Conservation (phyloP, 2,113 vertebrate species). For the Apaloderma vittatum region DNA sequence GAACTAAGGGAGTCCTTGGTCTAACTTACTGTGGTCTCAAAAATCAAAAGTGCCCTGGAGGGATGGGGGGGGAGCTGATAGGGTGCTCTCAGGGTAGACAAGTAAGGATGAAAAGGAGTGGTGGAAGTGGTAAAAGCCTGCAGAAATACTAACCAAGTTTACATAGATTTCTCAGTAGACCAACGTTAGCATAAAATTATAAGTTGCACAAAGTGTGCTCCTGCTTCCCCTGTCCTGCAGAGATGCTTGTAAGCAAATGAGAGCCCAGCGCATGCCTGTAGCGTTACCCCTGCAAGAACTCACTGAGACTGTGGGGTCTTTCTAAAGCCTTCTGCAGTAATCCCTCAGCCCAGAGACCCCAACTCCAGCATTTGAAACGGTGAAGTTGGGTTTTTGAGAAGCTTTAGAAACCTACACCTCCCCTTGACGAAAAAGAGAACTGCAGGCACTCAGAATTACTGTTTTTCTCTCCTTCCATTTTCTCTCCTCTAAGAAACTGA, state of each 20-base stretch:
- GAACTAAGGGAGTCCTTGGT: neutral
- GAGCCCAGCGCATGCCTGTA: neutral
- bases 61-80: neutral
- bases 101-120: neutral
- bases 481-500: conserved; percentile 7
- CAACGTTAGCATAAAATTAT: neutral
- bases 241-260: neutral
- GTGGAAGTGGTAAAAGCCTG: neutral
- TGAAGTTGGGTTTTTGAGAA: neutral
- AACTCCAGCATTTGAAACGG: neutral
- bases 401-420: conserved; percentile 33
- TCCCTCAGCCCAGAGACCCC: neutral
- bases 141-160: neutral
- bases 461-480: conserved; percentile 33
- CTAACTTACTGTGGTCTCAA: neutral
- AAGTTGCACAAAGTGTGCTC: neutral
- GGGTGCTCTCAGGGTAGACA: neutral
- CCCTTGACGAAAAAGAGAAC: neutral
- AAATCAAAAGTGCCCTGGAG: neutral
- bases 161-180: neutral
- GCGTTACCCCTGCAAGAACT: neutral
- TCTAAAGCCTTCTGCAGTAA: neutral
- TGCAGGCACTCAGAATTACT: neutral
- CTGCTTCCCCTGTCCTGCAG: neutral
- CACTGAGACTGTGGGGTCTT: neutral